phyloP scores from a whole-genome alignment of 2,797 vertebrate species.

The Cheirogaleus major region DNA sequence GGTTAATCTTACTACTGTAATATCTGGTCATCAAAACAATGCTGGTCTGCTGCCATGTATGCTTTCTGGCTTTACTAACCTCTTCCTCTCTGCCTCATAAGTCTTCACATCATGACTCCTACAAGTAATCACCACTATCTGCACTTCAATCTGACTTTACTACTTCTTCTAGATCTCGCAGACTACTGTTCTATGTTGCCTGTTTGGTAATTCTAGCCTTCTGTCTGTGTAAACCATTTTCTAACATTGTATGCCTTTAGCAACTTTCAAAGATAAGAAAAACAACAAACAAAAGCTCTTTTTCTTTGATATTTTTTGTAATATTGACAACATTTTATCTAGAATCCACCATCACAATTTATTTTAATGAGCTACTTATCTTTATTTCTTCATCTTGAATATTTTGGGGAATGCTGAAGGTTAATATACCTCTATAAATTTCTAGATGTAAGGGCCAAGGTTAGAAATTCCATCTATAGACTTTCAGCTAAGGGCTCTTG shows the following conservation, averaged over 20 bases:
- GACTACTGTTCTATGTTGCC: neutral
- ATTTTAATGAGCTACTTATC: constrained; percentile 42
- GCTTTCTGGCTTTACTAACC: neutral
- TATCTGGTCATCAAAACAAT: neutral
- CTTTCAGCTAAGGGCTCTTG: neutral
- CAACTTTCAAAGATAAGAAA: neutral
- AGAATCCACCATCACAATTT: neutral
- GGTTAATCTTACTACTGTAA: neutral
- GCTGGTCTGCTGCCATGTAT: too few species aligned
- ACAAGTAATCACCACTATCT: neutral
- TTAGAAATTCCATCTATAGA: neutral
- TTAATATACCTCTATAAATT: neutral
- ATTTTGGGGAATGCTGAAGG: neutral
- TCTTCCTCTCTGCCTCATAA: neutral
- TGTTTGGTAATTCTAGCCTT: neutral
- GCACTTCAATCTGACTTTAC: neutral
- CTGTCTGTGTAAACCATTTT: neutral
- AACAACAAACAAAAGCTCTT: neutral
- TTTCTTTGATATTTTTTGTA: neutral
- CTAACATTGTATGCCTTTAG: neutral
- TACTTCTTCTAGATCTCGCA: neutral
- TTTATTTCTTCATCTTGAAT: neutral
- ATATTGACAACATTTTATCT: neutral
- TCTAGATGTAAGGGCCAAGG: neutral
- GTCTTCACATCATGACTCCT: neutral